Evolutionary conservation across 2,888 invertebrate species (phyloP), one percentile per base, ranked within the genome.

Genomic region (Hirtodrosophila confusa): DNA sequence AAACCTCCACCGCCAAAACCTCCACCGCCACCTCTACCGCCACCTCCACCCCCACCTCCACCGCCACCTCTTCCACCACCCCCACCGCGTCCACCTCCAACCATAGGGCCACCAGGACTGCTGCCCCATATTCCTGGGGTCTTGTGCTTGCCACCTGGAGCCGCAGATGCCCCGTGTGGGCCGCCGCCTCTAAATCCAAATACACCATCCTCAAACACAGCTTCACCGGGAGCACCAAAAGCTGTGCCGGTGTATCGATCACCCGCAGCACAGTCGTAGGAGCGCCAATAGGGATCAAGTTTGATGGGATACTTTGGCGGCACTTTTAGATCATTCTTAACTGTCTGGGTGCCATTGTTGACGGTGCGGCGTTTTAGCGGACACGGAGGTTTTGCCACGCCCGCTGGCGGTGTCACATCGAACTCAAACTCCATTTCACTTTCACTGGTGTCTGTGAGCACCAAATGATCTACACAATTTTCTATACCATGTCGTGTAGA

Each of bases 351-450:
- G 55, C 94, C 93, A 0, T 92, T 93, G 70, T 94, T 94, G 2
- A 78, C 54, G 3, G 93, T 91, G 66, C 92, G 93, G 0, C 91
- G 91, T 63, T 91, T 89, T 43, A 92, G 92, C 91, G 24, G 93
- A 12, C 5, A 23, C 53, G 93, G 91, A 0, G 93, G 92, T 71
- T 93, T 93, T 35, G 94, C 93, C 51, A 94, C 92, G 0, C 94
- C 95, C 43, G 94, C 94, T 0, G 95, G 95, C 0, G 95, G 95
- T 0, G 94, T 94, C 56, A 95, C 94, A 75, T 95, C 94, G 17
- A 95, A 93, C 79, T 95, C 94, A 90, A 94, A 93, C 49, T 95
- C 95, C 11, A 94, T 93, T 39, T 94, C 94, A 11, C 89, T 91
- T 0, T 91, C 90, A 7, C 88, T 90, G 0, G 90, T 91, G 31